Conservation (phyloP, 2,888 invertebrate genomes). For the Beris chalybata region DNA sequence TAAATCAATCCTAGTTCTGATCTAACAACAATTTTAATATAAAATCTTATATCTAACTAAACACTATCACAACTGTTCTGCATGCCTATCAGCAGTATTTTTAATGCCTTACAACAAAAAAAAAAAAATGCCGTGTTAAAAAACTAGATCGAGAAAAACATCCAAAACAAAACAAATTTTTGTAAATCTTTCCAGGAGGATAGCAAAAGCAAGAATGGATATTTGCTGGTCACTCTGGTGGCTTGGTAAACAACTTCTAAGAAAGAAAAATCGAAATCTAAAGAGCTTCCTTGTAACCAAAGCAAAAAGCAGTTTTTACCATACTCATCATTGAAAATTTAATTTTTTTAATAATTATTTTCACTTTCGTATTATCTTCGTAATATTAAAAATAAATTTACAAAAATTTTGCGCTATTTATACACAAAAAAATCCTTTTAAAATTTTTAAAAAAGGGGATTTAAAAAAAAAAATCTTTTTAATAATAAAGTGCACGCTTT, state of each 20-base stretch:
- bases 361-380: neutral
- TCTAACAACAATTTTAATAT: no score
- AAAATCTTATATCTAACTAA: no score
- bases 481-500: conserved; percentile 16
- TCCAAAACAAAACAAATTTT: conserved; percentile 13
- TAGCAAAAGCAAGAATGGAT: conserved; percentile 65
- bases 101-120: no score
- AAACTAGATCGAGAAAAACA: neutral
- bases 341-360: conserved; percentile 3
- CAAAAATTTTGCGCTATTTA: no score
- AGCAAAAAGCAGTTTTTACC: conserved; percentile 16
- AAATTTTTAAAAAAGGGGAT: conserved; percentile 2
- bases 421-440: neutral
- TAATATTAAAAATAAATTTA: neutral
- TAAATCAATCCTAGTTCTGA: no score
- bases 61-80: no score
- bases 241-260: conserved; percentile 57
- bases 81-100: neutral
- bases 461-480: neutral
- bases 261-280: neutral
- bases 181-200: conserved; percentile 65
- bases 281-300: conserved; percentile 9
- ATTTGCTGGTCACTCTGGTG: conserved; percentile 66
- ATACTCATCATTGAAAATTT: no score
- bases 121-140: no score